Evolutionary conservation across 2,888 invertebrate genomes (phyloP).

Genomic region (Melinopterus prodromus): DNA sequence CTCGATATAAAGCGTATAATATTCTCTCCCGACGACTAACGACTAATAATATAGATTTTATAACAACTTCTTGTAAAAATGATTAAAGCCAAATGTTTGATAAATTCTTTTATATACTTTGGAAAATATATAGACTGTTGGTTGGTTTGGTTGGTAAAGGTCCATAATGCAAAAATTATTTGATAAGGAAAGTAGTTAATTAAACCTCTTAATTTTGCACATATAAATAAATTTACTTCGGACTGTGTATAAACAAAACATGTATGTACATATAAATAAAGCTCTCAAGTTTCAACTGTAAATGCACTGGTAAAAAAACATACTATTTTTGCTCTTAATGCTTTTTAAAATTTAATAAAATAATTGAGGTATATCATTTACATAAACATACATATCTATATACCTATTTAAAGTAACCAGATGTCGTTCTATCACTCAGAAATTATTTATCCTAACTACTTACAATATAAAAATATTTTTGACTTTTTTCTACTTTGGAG

Average conservation of each 20-base stretch:
- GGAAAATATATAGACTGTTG: too few species aligned
- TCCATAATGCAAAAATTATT: too few species aligned
- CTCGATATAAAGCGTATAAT: slow-evolving; percentile 4
- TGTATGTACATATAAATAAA: too few species aligned
- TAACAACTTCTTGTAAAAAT: not conserved
- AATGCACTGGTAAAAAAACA: not conserved
- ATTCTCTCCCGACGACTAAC: not conserved
- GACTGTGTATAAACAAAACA: too few species aligned
- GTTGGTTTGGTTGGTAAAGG: too few species aligned
- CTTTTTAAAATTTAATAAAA: not conserved
- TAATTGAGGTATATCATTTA: not conserved
- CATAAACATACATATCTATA: not conserved
- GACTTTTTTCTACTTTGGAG: slow-evolving; percentile 4
- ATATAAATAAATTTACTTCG: too few species aligned
- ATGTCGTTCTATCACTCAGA: slow-evolving; percentile 4
- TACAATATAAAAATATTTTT: not conserved
- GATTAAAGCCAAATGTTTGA: not conserved
- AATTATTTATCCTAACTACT: not conserved
- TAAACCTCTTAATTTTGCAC: too few species aligned
- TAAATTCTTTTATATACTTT: too few species aligned
- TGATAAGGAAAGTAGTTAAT: too few species aligned
- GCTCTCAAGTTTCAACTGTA: not conserved
- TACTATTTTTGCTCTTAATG: not conserved
- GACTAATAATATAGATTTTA: not conserved
- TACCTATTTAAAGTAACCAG: not conserved